Percentiles rank a stretch among this genome's conserved stretches.
These are phyloP conservation scores for Actinernus sp. DNA, from an alignment of 92 coral and sea anemone species.

Conservation along the genomic window DNA sequence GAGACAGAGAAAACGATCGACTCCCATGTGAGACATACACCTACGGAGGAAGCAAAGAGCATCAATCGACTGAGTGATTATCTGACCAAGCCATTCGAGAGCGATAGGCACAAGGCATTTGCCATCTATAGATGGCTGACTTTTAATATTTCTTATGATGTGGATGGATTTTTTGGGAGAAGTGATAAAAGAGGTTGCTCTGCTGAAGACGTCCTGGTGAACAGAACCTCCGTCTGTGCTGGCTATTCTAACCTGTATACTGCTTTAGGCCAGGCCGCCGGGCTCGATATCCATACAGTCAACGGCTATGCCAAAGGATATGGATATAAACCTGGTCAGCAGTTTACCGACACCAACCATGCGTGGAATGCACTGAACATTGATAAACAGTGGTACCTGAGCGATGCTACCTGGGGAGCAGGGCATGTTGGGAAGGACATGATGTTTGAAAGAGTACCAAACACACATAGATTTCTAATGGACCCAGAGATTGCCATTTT, in stretches of 20 bases:
- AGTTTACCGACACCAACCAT: conserved; percentile 37
- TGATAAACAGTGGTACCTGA: conserved; percentile 70
- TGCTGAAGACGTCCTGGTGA: conserved; percentile 47
- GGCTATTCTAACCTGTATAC: conserved; percentile 74
- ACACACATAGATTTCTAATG: conserved; percentile 64
- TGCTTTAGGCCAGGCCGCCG: conserved; percentile 59
- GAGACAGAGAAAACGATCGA: conserved; percentile 67
- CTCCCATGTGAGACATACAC: conserved; percentile 62
- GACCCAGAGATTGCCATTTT: conserved; percentile 78
- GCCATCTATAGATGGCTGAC: conserved; percentile 87
- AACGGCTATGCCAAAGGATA: conserved; percentile 64
- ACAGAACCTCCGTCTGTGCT: conserved; percentile 47
- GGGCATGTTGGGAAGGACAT: conserved; percentile 73
- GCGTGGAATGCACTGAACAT: conserved; percentile 79
- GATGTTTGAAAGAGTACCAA: conserved; percentile 66
- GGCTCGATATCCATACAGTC: conserved; percentile 41
- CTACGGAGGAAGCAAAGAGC: conserved; percentile 55
- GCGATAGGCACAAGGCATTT: conserved; percentile 68
- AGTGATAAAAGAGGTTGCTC: conserved; percentile 35
- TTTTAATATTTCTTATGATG: conserved; percentile 70
- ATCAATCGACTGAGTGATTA: conserved; percentile 68
- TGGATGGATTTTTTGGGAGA: conserved; percentile 73
- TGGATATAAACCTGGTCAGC: conserved; percentile 60
- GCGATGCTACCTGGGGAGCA: conserved; percentile 84
- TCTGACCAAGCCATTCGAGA: conserved; percentile 68